These are phyloP conservation scores for Oscarella lobularis DNA, from an alignment of 37 sponge, comb jelly and placozoan genomes.

Conservation along the genomic window DNA sequence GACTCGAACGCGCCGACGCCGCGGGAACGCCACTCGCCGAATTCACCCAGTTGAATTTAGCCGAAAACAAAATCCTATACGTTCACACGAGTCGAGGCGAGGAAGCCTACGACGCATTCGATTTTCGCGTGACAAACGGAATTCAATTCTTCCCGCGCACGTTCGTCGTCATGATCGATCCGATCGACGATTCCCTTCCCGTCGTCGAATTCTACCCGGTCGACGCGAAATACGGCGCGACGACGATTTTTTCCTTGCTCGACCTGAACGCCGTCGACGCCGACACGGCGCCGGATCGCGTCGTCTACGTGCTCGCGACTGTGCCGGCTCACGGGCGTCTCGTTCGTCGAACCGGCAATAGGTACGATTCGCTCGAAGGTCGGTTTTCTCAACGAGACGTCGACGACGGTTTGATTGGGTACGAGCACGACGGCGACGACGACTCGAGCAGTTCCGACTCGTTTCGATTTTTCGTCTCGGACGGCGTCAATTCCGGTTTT, in stretches of 20 bases:
- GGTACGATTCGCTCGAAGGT: neutral
- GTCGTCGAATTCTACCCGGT: neutral
- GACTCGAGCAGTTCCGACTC: neutral
- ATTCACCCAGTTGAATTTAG: neutral
- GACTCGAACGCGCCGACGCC: neutral
- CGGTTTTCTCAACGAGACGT: neutral
- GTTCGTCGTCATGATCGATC: neutral
- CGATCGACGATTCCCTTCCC: neutral
- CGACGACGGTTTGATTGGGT: neutral
- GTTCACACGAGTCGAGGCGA: neutral
- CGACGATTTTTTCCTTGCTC: neutral
- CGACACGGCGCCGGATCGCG: neutral
- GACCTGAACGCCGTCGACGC: neutral
- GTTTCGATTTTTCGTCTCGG: neutral
- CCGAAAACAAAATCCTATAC: neutral
- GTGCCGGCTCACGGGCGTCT: neutral
- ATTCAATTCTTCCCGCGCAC: neutral
- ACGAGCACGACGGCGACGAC: neutral
- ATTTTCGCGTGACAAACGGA: neutral
- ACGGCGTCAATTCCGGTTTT: neutral
- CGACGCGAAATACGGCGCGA: neutral
- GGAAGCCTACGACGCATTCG: neutral
- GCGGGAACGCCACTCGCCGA: neutral
- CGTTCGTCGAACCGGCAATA: neutral
- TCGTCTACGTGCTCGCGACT: neutral